Base-by-base conservation (phyloP, 2,113 vertebrate species). In the Ciconia stormi region DNA sequence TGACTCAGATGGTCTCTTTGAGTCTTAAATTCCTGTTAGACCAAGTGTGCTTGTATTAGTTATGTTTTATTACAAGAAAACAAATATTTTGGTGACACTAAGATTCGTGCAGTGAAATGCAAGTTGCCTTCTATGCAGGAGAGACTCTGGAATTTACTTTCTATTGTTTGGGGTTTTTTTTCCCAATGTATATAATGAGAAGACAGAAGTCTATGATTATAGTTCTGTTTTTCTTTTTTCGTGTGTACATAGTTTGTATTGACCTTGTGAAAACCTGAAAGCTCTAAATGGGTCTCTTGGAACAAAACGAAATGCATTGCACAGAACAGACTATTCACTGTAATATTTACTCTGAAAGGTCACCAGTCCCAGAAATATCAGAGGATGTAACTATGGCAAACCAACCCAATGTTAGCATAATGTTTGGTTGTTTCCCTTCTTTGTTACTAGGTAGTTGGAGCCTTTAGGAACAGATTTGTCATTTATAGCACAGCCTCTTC, bases 301-400 rank as follows among this genome's bases (percentile, higher is more conserved):
- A 90, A 72, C 16, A 40, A 82, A 94, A 53, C 9, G 10, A 89
- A 86, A 72, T 23, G 16, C 34, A 46, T 40, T 61, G 62, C 58
- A 92, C 9, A 65, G 34, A 59, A 72, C 38, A 47, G 44, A 44
- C 21, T 55, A 63, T 56, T 87, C 62, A 36, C 66, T 82, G 26
- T 49, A 82, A 38, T 91, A 59, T 5, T 87, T 96, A 50, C 32
- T 85, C 46, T 80, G 47, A 88, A 71, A 93, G 61, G 74, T 88
- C 53, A 88, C n/a, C 46, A 61, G 72, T 76, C 66, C 49, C 46
- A 65, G 82, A 89, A 93, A 58, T 58, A 89, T 14, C 49, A 77
- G 52, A 72, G 79, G 36, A 73, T 77, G 5, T 2, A 81, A 65
- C 53, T 65, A 16, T 32, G 40, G 47, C 71, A 94, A 52, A 81